These are phyloP conservation scores for Ricordea florida DNA, from an alignment of 92 coral and sea anemone species.

Conservation along the genomic window DNA sequence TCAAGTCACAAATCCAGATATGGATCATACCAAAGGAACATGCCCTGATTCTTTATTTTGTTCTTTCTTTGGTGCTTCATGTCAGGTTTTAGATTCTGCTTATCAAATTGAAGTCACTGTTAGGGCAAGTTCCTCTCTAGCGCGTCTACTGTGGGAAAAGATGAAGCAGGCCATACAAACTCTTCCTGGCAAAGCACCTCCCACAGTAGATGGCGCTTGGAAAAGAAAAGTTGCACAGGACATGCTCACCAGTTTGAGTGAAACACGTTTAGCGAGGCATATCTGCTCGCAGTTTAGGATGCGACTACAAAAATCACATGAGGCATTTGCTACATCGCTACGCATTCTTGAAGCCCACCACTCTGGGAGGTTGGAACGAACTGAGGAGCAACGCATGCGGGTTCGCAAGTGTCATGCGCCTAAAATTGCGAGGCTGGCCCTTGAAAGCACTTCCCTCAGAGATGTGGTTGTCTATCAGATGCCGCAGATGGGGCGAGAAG, in stretches of 20 bases:
- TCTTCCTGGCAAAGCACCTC: slow-evolving; percentile 93
- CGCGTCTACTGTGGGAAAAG: slow-evolving; percentile 95
- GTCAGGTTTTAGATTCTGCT: slow-evolving; percentile 91
- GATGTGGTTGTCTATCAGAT: slow-evolving; percentile 95
- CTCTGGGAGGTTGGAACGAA: slow-evolving; percentile 89
- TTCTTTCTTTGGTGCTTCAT: not conserved
- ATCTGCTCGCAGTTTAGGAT: slow-evolving; percentile 91
- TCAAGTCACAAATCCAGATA: too few species aligned
- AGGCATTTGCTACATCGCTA: slow-evolving; percentile 82
- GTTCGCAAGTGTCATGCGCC: slow-evolving; percentile 96
- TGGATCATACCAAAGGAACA: too few species aligned
- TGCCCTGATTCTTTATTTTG: too few species aligned
- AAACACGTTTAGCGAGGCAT: slow-evolving; percentile 90
- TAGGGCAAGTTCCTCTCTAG: slow-evolving; percentile 93
- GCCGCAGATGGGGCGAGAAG: slow-evolving; percentile 98
- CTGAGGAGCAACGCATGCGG: slow-evolving; percentile 86
- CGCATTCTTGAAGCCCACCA: slow-evolving; percentile 86
- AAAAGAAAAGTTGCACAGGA: slow-evolving; percentile 91
- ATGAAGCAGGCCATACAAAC: slow-evolving; percentile 94
- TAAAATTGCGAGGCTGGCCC: slow-evolving; percentile 92
- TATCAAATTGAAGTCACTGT: slow-evolving; percentile 96
- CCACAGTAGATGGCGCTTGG: slow-evolving; percentile 89
- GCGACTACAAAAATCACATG: slow-evolving; percentile 91
- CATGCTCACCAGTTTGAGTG: slow-evolving; percentile 93
- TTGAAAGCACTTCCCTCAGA: slow-evolving; percentile 90